phyloP scores from a whole-genome alignment of 2,888 invertebrate genomes.

The Pandemis heparana region DNA sequence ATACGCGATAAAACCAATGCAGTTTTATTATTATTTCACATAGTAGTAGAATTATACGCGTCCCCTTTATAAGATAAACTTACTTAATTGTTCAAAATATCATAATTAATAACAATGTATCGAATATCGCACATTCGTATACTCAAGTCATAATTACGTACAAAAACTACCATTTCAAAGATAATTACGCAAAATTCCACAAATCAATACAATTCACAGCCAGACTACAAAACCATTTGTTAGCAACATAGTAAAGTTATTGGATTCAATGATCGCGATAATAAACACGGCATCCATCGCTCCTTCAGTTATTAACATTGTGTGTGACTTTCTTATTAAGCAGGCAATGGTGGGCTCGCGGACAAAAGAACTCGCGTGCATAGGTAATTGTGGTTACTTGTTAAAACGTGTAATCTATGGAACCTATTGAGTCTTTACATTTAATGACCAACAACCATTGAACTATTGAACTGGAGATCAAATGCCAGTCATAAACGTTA shows the following conservation, averaged over 20 bases:
- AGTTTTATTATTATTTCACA: constrained; percentile 20
- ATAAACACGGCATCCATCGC: constrained; percentile 34
- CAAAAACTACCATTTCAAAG: constrained; percentile 77
- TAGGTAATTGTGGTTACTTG: constrained; percentile 15
- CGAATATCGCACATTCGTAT: constrained; percentile 64
- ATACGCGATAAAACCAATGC: constrained; percentile 2
- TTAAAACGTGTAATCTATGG: constrained; percentile 47
- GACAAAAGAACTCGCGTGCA: constrained; percentile 29
- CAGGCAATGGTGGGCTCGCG: constrained; percentile 41
- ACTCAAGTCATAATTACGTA: constrained; percentile 64
- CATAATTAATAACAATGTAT: constrained; percentile 74
- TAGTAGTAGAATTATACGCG: constrained; percentile 17
- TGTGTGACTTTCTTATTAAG: constrained; percentile 27
- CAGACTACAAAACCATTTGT: constrained; percentile 44
- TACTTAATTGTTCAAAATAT: constrained; percentile 54
- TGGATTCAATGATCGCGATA: constrained; percentile 22
- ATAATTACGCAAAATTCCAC: constrained; percentile 82
- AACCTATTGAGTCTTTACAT: constrained; percentile 44
- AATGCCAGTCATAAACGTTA: constrained; percentile 62
- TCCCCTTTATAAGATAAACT: constrained; percentile 42
- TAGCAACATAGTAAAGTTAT: constrained; percentile 33
- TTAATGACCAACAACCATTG: constrained; percentile 58
- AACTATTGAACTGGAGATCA: constrained; percentile 68
- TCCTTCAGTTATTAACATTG: constrained; percentile 37
- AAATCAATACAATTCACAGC: constrained; percentile 64